Evolutionary conservation across 2,113 vertebrate genomes (phyloP).

Genomic region (Corythoichthys haematopterus): DNA sequence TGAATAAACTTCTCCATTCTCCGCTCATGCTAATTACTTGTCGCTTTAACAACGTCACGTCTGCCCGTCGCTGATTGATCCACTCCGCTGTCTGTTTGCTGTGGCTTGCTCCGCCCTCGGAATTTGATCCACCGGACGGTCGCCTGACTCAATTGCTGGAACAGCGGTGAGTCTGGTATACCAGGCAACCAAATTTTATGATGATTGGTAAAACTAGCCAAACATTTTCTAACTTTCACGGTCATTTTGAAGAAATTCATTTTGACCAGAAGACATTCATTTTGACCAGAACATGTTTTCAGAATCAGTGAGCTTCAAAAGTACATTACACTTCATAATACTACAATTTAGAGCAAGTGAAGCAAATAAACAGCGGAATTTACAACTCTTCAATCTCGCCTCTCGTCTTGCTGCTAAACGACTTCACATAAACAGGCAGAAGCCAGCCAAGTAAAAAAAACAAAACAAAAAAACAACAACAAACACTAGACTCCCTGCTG

Average conservation of each 20-base stretch:
- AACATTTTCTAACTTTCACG: background rate
- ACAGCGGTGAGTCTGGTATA: too few relatives aligned
- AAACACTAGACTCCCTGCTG: conserved; percentile 52
- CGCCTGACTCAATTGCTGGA: too few relatives aligned
- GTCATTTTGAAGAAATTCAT: background rate
- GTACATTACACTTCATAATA: background rate
- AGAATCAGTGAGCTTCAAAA: background rate
- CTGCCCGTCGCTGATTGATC: too few relatives aligned
- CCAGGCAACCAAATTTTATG: background rate
- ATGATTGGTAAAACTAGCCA: background rate
- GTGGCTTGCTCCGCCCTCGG: too few relatives aligned
- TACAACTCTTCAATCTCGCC: conserved; percentile 45
- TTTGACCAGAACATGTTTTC: background rate
- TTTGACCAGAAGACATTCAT: background rate
- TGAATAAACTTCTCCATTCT: too few relatives aligned
- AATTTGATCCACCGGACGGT: too few relatives aligned
- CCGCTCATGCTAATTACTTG: too few relatives aligned
- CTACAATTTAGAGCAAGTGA: conserved; percentile 22
- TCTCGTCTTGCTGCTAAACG: conserved; percentile 62
- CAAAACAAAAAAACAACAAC: conserved; percentile 4
- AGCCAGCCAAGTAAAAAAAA: conserved; percentile 28
- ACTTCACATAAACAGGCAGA: conserved; percentile 56
- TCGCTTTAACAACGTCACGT: too few relatives aligned
- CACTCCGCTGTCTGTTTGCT: too few relatives aligned
- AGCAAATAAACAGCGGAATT: conserved; percentile 52